phyloP scores from a whole-genome alignment of 2,888 invertebrate genomes.

The Punctoribates punctum region DNA sequence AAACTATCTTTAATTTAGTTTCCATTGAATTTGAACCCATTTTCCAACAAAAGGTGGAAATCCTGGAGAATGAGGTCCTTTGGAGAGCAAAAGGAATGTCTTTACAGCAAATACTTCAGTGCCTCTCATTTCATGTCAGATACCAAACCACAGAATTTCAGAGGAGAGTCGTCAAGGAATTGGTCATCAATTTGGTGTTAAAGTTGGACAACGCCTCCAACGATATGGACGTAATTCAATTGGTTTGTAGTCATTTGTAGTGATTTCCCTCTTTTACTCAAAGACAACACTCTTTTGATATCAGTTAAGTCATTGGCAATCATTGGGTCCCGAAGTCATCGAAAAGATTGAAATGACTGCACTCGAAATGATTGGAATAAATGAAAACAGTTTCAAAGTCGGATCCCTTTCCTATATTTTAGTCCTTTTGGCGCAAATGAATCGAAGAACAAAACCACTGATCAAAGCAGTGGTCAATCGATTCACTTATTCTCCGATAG shows the following conservation, averaged over 20 bases:
- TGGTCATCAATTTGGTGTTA: conserved; percentile 8
- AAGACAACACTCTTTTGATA: not conserved
- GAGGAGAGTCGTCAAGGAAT: conserved; percentile 23
- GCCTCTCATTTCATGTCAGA: conserved; percentile 14
- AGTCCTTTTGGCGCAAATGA: conserved; percentile 32
- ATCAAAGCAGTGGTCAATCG: conserved; percentile 28
- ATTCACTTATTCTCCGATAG: conserved; percentile 3
- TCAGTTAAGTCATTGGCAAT: conserved; percentile 12
- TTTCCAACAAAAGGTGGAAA: conserved; percentile 6
- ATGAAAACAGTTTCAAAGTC: not conserved
- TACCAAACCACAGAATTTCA: conserved; percentile 21
- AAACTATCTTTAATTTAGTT: not conserved
- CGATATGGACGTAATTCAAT: not conserved
- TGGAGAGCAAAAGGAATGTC: conserved; percentile 3
- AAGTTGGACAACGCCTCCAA: conserved; percentile 19
- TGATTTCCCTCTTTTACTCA: not conserved
- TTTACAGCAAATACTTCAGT: conserved; percentile 1
- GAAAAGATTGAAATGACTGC: conserved; percentile 24
- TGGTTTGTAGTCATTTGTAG: not conserved
- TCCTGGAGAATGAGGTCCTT: conserved; percentile 39
- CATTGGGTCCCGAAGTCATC: conserved; percentile 29
- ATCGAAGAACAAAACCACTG: conserved; percentile 34
- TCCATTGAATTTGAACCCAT: not conserved
- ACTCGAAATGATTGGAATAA: conserved; percentile 3
- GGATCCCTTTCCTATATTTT: conserved; percentile 36